phyloP scores from a whole-genome alignment of 2,797 vertebrate genomes.

The Siniperca undulata region DNA sequence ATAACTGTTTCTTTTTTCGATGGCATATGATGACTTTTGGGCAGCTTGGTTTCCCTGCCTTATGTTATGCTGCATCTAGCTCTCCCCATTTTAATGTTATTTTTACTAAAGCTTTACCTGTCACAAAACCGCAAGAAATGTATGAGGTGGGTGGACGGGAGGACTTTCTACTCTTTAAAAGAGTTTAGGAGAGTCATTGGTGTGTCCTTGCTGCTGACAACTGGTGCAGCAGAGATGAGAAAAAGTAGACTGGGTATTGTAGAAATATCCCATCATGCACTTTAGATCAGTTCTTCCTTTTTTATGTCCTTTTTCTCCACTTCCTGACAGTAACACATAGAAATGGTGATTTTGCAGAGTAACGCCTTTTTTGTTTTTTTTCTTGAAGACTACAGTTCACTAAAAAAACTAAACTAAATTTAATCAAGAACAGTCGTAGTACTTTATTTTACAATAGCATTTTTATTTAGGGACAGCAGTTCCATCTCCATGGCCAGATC shows the following conservation, averaged over 20 bases:
- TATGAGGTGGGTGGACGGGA: conserved; percentile 10
- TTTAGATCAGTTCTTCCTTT: conserved; percentile 16
- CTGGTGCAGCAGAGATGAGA: conserved; percentile 4
- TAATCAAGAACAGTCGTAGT: background rate
- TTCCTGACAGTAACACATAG: background rate
- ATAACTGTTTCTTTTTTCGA: conserved; percentile 16
- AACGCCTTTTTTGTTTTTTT: background rate
- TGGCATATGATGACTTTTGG: conserved; percentile 20
- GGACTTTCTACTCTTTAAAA: conserved; percentile 28
- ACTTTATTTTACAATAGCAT: background rate
- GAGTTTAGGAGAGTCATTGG: conserved; percentile 34
- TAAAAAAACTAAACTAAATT: background rate
- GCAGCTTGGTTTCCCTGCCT: conserved; percentile 5
- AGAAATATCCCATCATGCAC: conserved; percentile 19
- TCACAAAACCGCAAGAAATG: conserved; percentile 24
- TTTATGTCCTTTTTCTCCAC: conserved; percentile 5
- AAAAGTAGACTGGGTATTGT: conserved; percentile 11
- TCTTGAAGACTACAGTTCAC: background rate
- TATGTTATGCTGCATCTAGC: conserved; percentile 28
- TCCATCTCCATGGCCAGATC: background rate
- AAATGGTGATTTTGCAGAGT: background rate
- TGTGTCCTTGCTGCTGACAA: conserved; percentile 56
- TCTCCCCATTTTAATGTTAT: conserved; percentile 23
- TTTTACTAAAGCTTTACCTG: conserved; percentile 19
- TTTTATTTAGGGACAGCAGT: background rate